Conservation (phyloP, 1,140 invertebrate genomes). For the Megalonaias nervosa region DNA sequence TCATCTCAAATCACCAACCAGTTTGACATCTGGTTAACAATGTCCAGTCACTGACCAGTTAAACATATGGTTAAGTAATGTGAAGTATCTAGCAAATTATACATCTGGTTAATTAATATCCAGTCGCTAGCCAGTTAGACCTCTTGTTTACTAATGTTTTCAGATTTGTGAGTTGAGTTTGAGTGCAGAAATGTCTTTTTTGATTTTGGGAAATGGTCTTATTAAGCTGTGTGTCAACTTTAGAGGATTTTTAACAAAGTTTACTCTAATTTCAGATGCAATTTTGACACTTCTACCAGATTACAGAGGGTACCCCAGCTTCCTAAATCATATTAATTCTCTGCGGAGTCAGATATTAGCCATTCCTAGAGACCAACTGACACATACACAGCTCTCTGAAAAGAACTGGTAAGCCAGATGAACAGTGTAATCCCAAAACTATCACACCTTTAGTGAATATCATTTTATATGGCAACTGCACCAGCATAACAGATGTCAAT, state of each 20-base stretch:
- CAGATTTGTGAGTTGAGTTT: too few species aligned
- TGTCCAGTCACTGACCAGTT: too few species aligned
- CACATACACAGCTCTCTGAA: slow-evolving; percentile 64
- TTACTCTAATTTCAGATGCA: slow-evolving; percentile 29
- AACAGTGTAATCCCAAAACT: too few species aligned
- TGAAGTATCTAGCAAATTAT: too few species aligned
- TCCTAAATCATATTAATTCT: slow-evolving; percentile 78
- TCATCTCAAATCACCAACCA: too few species aligned
- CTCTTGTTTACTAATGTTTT: too few species aligned
- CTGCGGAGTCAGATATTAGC: slow-evolving; percentile 81
- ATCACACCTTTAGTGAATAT: slow-evolving; percentile 71
- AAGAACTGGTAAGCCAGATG: slow-evolving; percentile 63
- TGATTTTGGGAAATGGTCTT: not conserved
- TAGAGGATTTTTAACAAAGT: not conserved
- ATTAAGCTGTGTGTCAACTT: not conserved
- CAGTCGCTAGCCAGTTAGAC: too few species aligned
- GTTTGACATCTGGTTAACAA: too few species aligned
- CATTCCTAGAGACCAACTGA: slow-evolving; percentile 75
- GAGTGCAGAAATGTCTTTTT: too few species aligned
- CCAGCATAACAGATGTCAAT: slow-evolving; percentile 75
- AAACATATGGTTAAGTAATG: too few species aligned
- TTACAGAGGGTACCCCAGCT: slow-evolving; percentile 79
- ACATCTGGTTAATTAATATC: too few species aligned
- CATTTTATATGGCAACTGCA: slow-evolving; percentile 79
- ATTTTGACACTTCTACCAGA: slow-evolving; percentile 40